Evolutionary conservation across 2,888 invertebrate species (phyloP), one percentile per base, ranked within the genome.

Genomic region (Lymantria monacha): DNA sequence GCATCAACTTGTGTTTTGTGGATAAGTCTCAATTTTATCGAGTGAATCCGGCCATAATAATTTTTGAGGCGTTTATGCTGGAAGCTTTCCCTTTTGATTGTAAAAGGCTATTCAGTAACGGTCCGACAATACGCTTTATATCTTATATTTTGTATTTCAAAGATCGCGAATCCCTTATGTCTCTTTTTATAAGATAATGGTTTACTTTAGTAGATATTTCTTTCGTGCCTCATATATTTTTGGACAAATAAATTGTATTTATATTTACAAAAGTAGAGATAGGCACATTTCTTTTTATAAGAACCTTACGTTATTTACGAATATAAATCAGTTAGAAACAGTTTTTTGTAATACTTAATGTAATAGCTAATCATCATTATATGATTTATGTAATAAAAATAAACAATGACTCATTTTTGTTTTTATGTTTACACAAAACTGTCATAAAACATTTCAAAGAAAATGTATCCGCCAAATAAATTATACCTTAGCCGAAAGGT

Each of bases 21-120:
- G 71, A 76, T 76, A 76, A 76, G 72, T 76, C 77, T 77, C 75
- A 71, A 76, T 82, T 79, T 79, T 75, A 74, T 78, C 70, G 74
- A 75, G 70, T 66, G 72, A 72, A 79, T 72, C 69, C 71, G 65
- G 58, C 61, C 66, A 70, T 74, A 72, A 72, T 77, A 71, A 78
- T 80, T 76, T 79, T 76, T 67, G 67, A 72, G 71, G 69, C 72
- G 71, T 74, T 72, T 68, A 70, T 66, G 65, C 64, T 61, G 53
- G 55, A 65, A 66, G 64, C 65, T 70, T 73, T 69, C 53, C 60
- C 57, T 69, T 70, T 69, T 66, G 61, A 66, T 69, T 69, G 66
- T 65, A 67, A 60, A 64, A 62, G 67, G 60, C 69, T 61, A 66
- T 69, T 69, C 53, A 30, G 57, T 55, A 55, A 49, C 57, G 57